Evolutionary conservation across 2,113 vertebrate species (phyloP).

Genomic region (Leptobrachium ailaonicum): DNA sequence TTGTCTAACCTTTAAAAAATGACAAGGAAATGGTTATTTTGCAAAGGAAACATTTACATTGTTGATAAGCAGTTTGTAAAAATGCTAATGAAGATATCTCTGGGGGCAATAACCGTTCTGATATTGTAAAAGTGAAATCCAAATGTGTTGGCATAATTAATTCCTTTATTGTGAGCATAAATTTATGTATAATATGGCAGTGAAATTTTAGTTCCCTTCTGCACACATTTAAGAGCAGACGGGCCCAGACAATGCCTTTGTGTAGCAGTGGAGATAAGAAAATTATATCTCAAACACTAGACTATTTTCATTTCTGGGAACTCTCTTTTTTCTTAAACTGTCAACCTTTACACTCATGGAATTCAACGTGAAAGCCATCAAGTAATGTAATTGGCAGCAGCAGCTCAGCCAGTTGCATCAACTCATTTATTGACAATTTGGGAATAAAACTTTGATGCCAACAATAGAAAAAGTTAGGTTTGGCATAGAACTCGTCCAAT

Average conservation of each 20-base stretch:
- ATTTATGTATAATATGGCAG: slow-evolving; percentile 6
- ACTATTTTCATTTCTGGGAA: too few species aligned
- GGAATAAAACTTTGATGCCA: too few species aligned
- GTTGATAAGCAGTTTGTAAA: slow-evolving; percentile 34
- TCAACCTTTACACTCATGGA: too few species aligned
- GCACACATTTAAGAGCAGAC: slow-evolving; percentile 13
- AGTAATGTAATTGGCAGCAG: too few species aligned
- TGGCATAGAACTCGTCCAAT: too few species aligned
- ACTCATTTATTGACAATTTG: too few species aligned
- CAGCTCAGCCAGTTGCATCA: too few species aligned
- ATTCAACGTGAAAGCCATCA: too few species aligned
- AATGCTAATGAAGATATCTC: slow-evolving; percentile 29
- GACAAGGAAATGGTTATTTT: background rate
- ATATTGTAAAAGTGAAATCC: slow-evolving; percentile 20
- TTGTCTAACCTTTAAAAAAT: background rate
- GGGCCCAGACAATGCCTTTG: background rate
- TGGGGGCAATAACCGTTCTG: slow-evolving; percentile 19
- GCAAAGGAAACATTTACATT: slow-evolving; percentile 9
- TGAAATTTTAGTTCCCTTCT: background rate
- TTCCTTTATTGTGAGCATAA: slow-evolving; percentile 29
- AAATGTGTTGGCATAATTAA: slow-evolving; percentile 34
- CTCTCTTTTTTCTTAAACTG: too few species aligned
- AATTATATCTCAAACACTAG: background rate
- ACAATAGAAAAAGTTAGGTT: too few species aligned
- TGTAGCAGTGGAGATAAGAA: background rate